Evolutionary conservation across 2,797 vertebrate genomes (phyloP), one percentile per base, ranked within the genome.

Genomic region (Melanotaenia maccullochi): DNA sequence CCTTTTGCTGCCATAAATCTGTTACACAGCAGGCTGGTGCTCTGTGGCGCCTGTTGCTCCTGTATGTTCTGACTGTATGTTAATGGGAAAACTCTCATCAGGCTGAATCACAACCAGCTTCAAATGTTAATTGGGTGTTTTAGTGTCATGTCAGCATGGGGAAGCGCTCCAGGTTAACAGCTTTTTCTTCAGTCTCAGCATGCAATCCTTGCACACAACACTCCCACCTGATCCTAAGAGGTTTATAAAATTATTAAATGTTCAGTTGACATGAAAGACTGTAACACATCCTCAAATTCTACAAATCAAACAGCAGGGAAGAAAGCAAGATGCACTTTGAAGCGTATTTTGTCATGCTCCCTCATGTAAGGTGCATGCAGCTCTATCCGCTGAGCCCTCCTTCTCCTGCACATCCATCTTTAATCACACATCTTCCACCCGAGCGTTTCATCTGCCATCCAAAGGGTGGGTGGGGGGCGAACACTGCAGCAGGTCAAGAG

Each of bases 121-220:
- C 71, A 89, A 87, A 89, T 88, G 83, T 83, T 90, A 92, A 90
- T 82, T 85, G 81, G 79, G 51, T 71, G 76, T 90, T 87, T 81
- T 83, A 90, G 85, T 92, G 84, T 87, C 64, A 78, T 88, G 89
- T 93, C 87, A 87, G 88, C 81, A 30, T 7, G 5, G 73, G 61
- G 68, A 79, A 82, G 68, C 63, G 70, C 76, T 80, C 62, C 75
- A 84, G 82, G 86, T 92, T 84, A 88, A 89, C 79, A 77, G 76
- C 80, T 86, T 74, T 74, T 60, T 65, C 61, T 72, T 68, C 35
- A n/a, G 71, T 54, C 52, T 30, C 44, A 68, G 69, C 54, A 22
- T 68, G 72, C n/a, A 42, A 38, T 73, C 67, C 62, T 47, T 38
- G 28, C 65, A 47, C 69, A 20, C 51, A 49, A 56, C 57, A 30